Conservation (phyloP, 2,888 invertebrate species). For the Nipponacmea schrenckii region DNA sequence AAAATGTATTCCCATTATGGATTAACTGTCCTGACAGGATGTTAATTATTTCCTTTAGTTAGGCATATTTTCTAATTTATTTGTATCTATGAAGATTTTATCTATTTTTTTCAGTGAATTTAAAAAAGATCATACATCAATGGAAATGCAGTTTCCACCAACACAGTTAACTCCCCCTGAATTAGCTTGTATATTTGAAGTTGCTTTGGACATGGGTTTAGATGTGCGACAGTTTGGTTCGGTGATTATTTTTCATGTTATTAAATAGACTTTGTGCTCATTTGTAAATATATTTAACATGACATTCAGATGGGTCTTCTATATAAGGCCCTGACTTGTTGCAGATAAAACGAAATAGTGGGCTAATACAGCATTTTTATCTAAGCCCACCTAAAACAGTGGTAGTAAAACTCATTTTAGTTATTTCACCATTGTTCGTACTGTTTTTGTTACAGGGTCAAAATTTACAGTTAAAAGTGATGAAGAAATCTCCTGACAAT, state of each 20-base stretch:
- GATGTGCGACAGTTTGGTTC: conserved; percentile 1
- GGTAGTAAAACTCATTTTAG: too few species aligned
- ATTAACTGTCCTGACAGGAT: too few species aligned
- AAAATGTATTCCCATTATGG: too few species aligned
- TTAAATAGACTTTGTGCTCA: not conserved
- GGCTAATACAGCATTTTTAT: too few species aligned
- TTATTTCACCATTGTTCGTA: too few species aligned
- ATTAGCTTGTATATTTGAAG: conserved; percentile 1
- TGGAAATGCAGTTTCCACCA: conserved; percentile 10
- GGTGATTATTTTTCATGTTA: not conserved
- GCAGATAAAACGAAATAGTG: too few species aligned
- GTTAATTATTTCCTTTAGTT: too few species aligned
- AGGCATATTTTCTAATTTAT: too few species aligned
- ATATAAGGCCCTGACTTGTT: too few species aligned
- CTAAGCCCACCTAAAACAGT: too few species aligned
- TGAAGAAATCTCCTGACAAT: conserved; percentile 1
- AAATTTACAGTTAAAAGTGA: not conserved
- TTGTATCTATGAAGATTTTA: too few species aligned
- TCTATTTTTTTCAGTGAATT: conserved; percentile 5
- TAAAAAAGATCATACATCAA: not conserved
- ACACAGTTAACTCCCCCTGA: conserved; percentile 7
- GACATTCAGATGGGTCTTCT: too few species aligned
- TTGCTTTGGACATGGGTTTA: not conserved
- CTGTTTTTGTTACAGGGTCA: not conserved
- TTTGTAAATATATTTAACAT: not conserved